These are phyloP conservation scores for Hyphantria cunea DNA, from an alignment of 1,140 invertebrate genomes.

Conservation along the genomic window DNA sequence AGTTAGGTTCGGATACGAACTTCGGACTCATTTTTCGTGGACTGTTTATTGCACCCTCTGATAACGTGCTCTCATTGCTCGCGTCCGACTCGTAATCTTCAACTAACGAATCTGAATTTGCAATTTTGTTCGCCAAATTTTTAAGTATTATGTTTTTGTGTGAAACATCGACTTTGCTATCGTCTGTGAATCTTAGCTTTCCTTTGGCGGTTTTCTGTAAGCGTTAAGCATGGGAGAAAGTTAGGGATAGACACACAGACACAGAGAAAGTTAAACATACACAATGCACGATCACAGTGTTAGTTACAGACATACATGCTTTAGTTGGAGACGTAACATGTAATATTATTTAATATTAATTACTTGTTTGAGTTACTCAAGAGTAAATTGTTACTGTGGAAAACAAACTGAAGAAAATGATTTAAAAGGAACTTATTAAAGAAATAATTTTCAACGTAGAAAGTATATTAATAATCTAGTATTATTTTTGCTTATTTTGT, in stretches of 20 bases:
- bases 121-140: slow-evolving; percentile 71
- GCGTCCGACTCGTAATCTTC: slow-evolving; percentile 69
- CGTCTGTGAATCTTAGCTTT: slow-evolving; percentile 56
- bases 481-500: too few species aligned
- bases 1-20: slow-evolving; percentile 77
- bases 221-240: slow-evolving; percentile 66
- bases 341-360: too few species aligned
- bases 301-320: slow-evolving; percentile 28
- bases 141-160: slow-evolving; percentile 73
- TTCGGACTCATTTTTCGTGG: slow-evolving; percentile 70
- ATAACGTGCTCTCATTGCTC: slow-evolving; percentile 70
- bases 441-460: too few species aligned
- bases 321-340: background rate
- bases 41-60: slow-evolving; percentile 65
- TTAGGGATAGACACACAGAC: slow-evolving; percentile 48
- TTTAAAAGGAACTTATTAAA: too few species aligned
- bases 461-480: too few species aligned
- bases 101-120: slow-evolving; percentile 63
- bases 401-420: too few species aligned
- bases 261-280: slow-evolving; percentile 18
- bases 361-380: too few species aligned
- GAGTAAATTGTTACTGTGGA: too few species aligned
- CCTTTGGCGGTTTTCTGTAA: slow-evolving; percentile 70
- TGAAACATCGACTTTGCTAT: slow-evolving; percentile 64
- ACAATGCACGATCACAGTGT: slow-evolving; percentile 33